A percentile compares a stretch with the other conserved stretches of the same genome.
phyloP scores from a whole-genome alignment of 2,113 vertebrate species.

The Passer domesticus region DNA sequence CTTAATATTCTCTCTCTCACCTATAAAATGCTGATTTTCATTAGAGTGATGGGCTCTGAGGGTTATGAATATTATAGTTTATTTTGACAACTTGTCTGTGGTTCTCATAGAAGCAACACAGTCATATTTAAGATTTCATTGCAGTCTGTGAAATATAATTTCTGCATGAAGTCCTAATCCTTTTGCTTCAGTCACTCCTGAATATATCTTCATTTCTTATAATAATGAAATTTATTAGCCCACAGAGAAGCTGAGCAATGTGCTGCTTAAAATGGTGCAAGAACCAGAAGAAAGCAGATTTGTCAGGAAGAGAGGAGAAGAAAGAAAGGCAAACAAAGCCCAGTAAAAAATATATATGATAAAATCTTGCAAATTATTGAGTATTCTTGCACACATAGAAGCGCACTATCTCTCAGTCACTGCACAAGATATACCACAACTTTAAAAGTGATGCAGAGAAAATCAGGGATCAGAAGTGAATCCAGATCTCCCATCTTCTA shows the following conservation, averaged over 20 bases:
- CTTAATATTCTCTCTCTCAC: neutral
- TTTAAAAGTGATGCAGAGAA: neutral
- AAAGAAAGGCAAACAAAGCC: neutral
- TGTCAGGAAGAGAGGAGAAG: neutral
- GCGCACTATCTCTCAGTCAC: neutral
- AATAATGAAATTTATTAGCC: neutral
- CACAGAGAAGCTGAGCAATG: neutral
- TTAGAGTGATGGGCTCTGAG: neutral
- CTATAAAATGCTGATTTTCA: neutral
- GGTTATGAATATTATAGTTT: neutral
- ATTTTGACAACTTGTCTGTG: neutral
- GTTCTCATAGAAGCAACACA: neutral
- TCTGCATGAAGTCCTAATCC: neutral
- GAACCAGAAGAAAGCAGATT: neutral
- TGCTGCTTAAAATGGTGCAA: neutral
- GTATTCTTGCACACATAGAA: neutral
- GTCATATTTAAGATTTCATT: neutral
- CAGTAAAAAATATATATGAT: neutral
- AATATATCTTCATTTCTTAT: neutral
- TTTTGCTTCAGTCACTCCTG: neutral
- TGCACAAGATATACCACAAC: neutral
- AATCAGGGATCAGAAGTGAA: neutral
- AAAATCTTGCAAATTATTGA: neutral
- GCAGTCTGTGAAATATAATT: neutral
- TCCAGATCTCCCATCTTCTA: neutral